Evolutionary conservation across 2,113 vertebrate species (phyloP).

Genomic region (Gobius niger): DNA sequence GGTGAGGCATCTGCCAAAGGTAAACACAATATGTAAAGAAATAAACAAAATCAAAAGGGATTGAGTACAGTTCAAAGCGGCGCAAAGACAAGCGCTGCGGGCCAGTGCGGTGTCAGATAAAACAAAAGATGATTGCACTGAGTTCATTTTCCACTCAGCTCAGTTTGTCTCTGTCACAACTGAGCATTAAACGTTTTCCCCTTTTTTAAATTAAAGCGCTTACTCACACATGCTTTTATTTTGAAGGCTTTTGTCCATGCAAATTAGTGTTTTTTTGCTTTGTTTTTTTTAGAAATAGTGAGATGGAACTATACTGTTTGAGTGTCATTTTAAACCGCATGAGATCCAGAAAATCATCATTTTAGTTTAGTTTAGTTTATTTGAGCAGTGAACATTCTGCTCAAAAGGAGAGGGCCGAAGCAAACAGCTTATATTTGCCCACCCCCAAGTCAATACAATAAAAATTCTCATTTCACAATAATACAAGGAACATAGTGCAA

Average conservation of each 20-base stretch:
- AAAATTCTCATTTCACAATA: too few species aligned
- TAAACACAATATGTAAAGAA: constrained; percentile 52
- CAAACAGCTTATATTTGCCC: too few species aligned
- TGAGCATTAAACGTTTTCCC: constrained; percentile 44
- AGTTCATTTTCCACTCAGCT: constrained; percentile 61
- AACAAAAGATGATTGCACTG: constrained; percentile 68
- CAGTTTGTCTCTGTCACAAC: constrained; percentile 41
- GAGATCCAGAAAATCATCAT: too few species aligned
- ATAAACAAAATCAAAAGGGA: constrained; percentile 68
- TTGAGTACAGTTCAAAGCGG: constrained; percentile 43
- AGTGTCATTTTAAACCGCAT: too few species aligned
- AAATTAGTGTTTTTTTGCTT: constrained; percentile 33
- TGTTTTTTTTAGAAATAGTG: constrained; percentile 62
- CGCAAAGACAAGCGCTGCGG: constrained; percentile 20
- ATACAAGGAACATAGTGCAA: too few species aligned
- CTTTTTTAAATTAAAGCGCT: constrained; percentile 18
- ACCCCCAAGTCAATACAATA: too few species aligned
- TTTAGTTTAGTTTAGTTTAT: too few species aligned
- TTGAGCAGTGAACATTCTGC: too few species aligned
- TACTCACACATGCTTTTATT: constrained; percentile 62
- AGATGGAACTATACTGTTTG: background rate
- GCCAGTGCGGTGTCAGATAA: constrained; percentile 43
- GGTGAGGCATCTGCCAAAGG: constrained; percentile 35
- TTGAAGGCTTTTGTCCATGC: constrained; percentile 63
- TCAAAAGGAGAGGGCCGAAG: too few species aligned